phyloP scores from a whole-genome alignment of 2,113 vertebrate genomes.

The Pteruthius melanotis region DNA sequence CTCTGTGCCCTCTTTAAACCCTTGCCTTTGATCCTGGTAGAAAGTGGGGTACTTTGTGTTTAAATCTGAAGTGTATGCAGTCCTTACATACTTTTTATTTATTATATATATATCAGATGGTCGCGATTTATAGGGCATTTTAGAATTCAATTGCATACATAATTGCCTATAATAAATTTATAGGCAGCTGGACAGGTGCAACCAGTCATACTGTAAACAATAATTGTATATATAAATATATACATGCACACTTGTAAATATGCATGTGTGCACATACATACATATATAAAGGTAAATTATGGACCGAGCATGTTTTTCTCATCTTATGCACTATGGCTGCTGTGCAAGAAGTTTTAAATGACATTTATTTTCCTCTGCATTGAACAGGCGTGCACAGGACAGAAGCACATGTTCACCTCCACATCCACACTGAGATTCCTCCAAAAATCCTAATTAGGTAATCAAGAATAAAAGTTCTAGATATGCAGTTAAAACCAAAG shows the following conservation, averaged over 20 bases:
- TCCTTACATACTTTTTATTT: neutral
- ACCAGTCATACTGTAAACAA: conserved; percentile 42
- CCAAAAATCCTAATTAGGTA: neutral
- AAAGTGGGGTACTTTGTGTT: neutral
- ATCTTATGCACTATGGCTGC: neutral
- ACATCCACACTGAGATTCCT: neutral
- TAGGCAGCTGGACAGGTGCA: conserved; percentile 57
- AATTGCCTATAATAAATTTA: conserved; percentile 70
- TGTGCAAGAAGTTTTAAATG: conserved; percentile 3
- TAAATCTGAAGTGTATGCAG: neutral
- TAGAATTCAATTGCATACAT: conserved; percentile 53
- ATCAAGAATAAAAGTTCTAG: neutral
- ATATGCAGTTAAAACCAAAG: neutral
- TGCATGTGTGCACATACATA: neutral
- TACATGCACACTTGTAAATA: conserved; percentile 55
- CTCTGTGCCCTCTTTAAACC: neutral
- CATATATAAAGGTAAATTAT: conserved; percentile 31
- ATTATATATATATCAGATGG: conserved; percentile 48
- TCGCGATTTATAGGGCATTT: conserved; percentile 38
- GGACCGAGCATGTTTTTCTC: neutral
- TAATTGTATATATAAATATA: conserved; percentile 53
- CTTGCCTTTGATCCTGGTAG: neutral
- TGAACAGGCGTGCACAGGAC: neutral
- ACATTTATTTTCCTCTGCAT: neutral
- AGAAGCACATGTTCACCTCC: neutral